Conservation (phyloP, 2,888 invertebrate species). For the Caenorhabditis drosophilae region DNA sequence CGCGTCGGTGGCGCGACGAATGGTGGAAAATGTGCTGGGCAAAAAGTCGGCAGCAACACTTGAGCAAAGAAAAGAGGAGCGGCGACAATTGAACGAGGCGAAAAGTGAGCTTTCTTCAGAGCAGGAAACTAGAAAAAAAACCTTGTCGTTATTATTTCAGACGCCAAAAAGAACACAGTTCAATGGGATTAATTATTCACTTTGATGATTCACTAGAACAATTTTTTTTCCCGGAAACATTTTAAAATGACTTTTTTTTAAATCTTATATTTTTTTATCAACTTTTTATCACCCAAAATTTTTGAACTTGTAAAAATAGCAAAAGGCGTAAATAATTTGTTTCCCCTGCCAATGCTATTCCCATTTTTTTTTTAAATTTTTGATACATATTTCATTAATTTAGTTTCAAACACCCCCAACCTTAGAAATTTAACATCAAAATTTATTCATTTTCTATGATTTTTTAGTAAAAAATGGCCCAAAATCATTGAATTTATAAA, state of each 20-base stretch:
- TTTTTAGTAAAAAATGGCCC: too few relatives aligned
- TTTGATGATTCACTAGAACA: too few relatives aligned
- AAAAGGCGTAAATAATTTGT: conserved; percentile 8
- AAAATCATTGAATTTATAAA: too few relatives aligned
- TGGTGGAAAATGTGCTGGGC: conserved; percentile 48
- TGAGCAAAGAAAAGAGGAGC: conserved; percentile 42
- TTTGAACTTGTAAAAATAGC: neutral
- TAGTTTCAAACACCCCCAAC: too few relatives aligned
- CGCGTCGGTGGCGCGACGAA: conserved; percentile 43
- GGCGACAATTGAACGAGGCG: conserved; percentile 37
- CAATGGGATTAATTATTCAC: conserved; percentile 37
- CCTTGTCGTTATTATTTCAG: conserved; percentile 15
- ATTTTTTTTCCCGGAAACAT: too few relatives aligned
- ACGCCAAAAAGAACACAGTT: conserved; percentile 37
- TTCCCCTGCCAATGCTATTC: neutral
- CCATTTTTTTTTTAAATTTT: neutral
- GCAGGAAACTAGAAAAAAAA: neutral
- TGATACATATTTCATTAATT: neutral
- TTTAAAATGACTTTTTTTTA: neutral
- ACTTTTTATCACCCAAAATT: neutral
- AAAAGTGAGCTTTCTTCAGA: conserved; percentile 10
- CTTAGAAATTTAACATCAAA: too few relatives aligned
- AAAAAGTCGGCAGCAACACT: conserved; percentile 35
- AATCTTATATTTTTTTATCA: too few relatives aligned
- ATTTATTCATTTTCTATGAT: too few relatives aligned